A percentile compares a stretch with the other conserved stretches of the same genome.
These are phyloP conservation scores for Fistularia tabacaria DNA, from an alignment of 2,797 vertebrate species.

Conservation along the genomic window DNA sequence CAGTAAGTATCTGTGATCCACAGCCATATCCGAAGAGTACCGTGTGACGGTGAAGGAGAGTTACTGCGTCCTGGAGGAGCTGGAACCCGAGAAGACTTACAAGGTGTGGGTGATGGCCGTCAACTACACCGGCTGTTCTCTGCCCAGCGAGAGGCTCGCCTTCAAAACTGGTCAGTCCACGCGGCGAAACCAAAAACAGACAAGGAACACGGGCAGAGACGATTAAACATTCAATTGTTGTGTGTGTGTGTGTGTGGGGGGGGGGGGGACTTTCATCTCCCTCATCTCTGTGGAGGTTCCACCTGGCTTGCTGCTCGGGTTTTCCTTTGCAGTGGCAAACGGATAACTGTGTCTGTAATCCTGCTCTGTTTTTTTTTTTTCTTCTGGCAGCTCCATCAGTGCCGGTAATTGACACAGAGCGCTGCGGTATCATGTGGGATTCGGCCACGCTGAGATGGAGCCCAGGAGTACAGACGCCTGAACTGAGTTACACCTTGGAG, in stretches of 20 bases:
- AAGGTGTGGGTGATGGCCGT: conserved; percentile 98
- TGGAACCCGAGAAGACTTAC: conserved; percentile 89
- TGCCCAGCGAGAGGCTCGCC: conserved; percentile 86
- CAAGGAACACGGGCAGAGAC: not conserved
- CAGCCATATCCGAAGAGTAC: conserved; percentile 92
- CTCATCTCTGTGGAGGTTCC: too few relatives aligned
- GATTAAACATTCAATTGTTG: not conserved
- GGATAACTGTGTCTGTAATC: too few relatives aligned
- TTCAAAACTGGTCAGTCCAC: conserved; percentile 88
- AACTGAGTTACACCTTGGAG: conserved; percentile 85
- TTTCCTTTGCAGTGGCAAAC: too few relatives aligned
- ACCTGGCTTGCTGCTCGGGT: too few relatives aligned
- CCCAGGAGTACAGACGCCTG: conserved; percentile 44
- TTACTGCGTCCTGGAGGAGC: conserved; percentile 90
- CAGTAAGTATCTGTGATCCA: conserved; percentile 1
- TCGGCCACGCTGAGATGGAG: conserved; percentile 84
- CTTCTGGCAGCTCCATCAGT: conserved; percentile 81
- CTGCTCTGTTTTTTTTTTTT: too few relatives aligned
- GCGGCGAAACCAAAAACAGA: not conserved
- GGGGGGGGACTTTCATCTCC: too few relatives aligned
- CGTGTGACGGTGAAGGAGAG: conserved; percentile 95
- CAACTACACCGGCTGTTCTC: conserved; percentile 92
- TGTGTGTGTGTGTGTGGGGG: too few relatives aligned
- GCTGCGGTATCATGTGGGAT: conserved; percentile 87
- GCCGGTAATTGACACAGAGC: conserved; percentile 81